phyloP scores from a whole-genome alignment of 2,113 vertebrate genomes.

The Embiotoca jacksoni region DNA sequence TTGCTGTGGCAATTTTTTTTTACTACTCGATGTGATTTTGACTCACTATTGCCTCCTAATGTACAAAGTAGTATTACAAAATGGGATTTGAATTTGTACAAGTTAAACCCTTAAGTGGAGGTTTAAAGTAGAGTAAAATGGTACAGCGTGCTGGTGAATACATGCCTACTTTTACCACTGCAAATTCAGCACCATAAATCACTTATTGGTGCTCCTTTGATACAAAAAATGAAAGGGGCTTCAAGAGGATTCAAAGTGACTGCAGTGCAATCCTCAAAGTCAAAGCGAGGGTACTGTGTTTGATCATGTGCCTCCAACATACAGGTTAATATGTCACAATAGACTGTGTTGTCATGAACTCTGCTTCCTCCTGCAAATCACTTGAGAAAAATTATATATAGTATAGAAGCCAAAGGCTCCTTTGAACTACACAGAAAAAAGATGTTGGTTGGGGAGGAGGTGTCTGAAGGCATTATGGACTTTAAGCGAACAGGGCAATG shows the following conservation, averaged over 20 bases:
- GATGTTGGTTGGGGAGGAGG: constrained; percentile 23
- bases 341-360: constrained; percentile 12
- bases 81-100: no score
- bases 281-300: background rate
- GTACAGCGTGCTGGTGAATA: no score
- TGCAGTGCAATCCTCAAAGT: background rate
- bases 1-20: no score
- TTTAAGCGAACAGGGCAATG: constrained; percentile 1
- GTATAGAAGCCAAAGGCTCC: constrained; percentile 2
- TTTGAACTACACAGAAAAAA: constrained; percentile 50
- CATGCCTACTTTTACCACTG: background rate
- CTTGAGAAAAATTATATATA: constrained; percentile 7
- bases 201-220: background rate
- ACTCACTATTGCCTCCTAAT: no score
- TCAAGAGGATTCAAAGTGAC: background rate
- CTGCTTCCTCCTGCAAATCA: constrained; percentile 24
- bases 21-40: no score
- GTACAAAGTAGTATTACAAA: no score
- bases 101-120: no score
- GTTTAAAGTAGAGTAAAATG: no score
- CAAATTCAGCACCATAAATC: background rate
- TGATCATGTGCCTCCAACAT: constrained; percentile 1
- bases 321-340: constrained; percentile 17
- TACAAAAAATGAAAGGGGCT: background rate
- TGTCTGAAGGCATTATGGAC: constrained; percentile 38